phyloP scores from a whole-genome alignment of 2,113 vertebrate species.

The Odocoileus hemionus region DNA sequence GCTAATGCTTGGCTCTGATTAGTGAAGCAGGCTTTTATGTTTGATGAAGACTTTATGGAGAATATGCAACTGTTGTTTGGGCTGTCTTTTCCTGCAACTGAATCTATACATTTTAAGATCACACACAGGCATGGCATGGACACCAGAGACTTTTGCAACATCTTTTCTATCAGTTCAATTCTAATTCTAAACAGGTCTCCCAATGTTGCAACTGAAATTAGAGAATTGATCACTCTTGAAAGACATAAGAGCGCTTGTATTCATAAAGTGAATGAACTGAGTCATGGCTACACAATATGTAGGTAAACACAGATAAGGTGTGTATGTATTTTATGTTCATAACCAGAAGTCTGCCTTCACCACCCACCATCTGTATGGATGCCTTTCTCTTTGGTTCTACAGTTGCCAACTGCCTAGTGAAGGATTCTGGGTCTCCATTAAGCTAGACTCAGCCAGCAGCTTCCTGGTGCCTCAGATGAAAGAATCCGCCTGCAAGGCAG shows the following conservation, averaged over 20 bases:
- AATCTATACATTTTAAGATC: neutral
- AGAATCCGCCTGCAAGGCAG: neutral
- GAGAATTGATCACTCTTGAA: neutral
- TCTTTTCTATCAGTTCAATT: neutral
- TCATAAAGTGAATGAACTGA: neutral
- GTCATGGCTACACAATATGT: neutral
- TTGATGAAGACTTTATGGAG: neutral
- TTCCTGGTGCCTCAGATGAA: neutral
- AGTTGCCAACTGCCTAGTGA: neutral
- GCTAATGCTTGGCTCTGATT: neutral
- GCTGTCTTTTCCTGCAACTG: neutral
- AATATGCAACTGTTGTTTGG: neutral
- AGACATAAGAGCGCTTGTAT: neutral
- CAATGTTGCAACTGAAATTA: neutral
- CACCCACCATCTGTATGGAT: accelerated
- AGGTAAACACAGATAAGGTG: neutral
- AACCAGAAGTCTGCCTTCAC: neutral
- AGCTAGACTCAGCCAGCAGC: neutral
- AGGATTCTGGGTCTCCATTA: neutral
- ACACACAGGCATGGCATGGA: neutral
- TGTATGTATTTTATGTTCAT: neutral
- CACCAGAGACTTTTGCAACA: neutral
- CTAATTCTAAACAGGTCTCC: neutral
- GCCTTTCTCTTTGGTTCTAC: neutral
- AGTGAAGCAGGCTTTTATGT: neutral